Conservation (phyloP, 2,797 vertebrate species). For the Acridotheres tristis region DNA sequence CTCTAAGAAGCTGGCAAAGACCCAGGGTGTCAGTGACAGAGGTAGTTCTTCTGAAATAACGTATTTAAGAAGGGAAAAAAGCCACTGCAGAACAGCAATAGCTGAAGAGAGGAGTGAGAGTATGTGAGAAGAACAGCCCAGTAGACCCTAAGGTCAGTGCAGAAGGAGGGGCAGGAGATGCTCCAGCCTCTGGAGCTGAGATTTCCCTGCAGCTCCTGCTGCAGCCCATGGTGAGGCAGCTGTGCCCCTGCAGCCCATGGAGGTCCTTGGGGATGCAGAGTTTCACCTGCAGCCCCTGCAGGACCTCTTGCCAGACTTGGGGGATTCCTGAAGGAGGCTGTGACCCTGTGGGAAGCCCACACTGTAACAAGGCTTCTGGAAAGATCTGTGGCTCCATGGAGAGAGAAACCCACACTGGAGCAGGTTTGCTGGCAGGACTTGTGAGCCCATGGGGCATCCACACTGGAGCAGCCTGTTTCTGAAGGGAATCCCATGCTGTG, state of each 20-base stretch:
- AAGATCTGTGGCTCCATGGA: not conserved
- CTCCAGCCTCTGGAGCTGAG: not conserved
- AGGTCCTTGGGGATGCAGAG: not conserved
- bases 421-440: not conserved
- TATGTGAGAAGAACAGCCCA: not conserved
- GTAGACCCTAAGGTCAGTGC: not conserved
- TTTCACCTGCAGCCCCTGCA: not conserved
- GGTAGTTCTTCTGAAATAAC: not conserved
- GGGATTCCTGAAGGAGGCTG: not conserved
- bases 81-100: not conserved
- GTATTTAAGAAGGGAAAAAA: not conserved
- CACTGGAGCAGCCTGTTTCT: not conserved
- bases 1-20: not conserved
- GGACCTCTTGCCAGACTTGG: not conserved
- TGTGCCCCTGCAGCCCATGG: not conserved
- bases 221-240: not conserved
- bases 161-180: not conserved
- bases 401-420: not conserved
- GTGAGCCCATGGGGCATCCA: not conserved
- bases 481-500: not conserved
- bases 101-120: not conserved
- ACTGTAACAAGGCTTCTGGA: not conserved
- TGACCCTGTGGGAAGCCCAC: not conserved
- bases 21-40: fast-evolving
- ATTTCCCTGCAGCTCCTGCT: not conserved